Evolutionary conservation across 2,113 vertebrate genomes (phyloP).

Genomic region (Semnornis frantzii): DNA sequence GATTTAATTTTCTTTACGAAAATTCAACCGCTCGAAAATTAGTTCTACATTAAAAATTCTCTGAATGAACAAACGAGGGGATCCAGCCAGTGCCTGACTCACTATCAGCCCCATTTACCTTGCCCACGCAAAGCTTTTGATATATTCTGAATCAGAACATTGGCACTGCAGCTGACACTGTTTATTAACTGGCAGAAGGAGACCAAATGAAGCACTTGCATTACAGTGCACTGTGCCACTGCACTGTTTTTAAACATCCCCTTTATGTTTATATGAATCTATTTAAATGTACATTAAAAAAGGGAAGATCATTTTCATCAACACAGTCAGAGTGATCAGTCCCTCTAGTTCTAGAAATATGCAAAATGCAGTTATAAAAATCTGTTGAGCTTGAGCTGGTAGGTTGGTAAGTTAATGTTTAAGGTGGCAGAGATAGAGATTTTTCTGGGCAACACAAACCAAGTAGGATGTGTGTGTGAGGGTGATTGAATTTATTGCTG

Average conservation of each 20-base stretch:
- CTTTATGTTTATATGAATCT: constrained; percentile 47
- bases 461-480: not conserved
- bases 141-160: constrained; percentile 48
- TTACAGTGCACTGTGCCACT: not conserved
- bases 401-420: not conserved
- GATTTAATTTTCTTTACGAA: constrained; percentile 59
- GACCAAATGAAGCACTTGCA: constrained; percentile 35
- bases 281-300: constrained; percentile 20
- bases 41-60: constrained; percentile 54
- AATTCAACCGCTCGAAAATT: constrained; percentile 56
- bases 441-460: not conserved
- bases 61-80: constrained; percentile 53
- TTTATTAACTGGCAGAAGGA: constrained; percentile 42
- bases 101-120: constrained; percentile 58
- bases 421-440: not conserved
- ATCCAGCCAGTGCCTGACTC: constrained; percentile 43
- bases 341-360: not conserved
- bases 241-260: constrained; percentile 38
- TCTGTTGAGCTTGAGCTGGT: not conserved
- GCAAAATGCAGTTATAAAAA: not conserved
- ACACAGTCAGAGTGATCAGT: not conserved
- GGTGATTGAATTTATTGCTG: not conserved
- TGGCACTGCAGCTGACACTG: constrained; percentile 31
- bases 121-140: constrained; percentile 44
- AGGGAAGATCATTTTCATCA: not conserved